Conservation (phyloP, 2,797 vertebrate species). For the Phoeniculus purpureus region DNA sequence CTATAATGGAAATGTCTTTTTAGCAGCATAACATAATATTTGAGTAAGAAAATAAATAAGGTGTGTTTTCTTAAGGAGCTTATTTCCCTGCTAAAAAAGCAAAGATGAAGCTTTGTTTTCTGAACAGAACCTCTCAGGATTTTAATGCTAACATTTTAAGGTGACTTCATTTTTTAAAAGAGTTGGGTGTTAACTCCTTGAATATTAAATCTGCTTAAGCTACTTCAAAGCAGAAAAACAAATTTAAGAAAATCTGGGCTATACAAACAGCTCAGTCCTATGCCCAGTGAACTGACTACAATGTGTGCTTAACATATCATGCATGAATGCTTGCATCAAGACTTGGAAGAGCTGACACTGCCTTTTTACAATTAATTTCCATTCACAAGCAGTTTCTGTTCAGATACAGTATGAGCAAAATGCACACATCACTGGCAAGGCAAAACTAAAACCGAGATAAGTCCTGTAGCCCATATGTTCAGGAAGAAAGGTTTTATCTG, state of each 20-base stretch:
- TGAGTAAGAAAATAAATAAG: slow-evolving; percentile 1
- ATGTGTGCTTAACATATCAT: neutral
- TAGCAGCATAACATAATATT: neutral
- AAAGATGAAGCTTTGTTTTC: neutral
- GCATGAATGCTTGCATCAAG: neutral
- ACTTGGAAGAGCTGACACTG: neutral
- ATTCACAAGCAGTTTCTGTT: neutral
- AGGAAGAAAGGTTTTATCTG: neutral
- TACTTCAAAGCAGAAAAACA: neutral
- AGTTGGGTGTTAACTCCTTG: neutral
- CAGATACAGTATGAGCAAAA: neutral
- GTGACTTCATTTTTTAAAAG: neutral
- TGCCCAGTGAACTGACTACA: neutral
- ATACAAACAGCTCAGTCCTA: neutral
- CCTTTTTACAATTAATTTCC: neutral
- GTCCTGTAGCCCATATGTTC: neutral
- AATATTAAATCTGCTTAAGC: neutral
- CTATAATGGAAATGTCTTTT: neutral
- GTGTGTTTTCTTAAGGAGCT: neutral
- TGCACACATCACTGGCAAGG: neutral
- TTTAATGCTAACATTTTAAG: neutral
- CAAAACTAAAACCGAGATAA: neutral
- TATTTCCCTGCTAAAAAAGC: neutral
- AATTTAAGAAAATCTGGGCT: neutral
- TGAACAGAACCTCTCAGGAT: neutral